A percentile compares a stretch with the other conserved stretches of the same genome.
These are phyloP conservation scores for Macroteleia sp. DNA, from an alignment of 2,888 invertebrate species.

Conservation along the genomic window DNA sequence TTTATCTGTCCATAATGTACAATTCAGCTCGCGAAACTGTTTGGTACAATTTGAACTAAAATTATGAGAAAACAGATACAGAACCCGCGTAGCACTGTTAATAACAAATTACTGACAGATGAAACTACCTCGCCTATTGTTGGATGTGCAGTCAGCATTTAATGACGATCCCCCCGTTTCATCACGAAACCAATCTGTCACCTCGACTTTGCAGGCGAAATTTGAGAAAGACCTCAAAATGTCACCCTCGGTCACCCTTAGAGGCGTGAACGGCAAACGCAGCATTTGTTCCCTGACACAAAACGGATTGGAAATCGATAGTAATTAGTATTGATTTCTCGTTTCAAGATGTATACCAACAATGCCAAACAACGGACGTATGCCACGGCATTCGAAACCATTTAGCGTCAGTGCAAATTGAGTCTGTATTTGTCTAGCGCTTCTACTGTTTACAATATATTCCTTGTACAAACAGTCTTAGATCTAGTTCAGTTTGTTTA, in stretches of 20 bases:
- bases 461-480: conserved; percentile 11
- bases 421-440: neutral
- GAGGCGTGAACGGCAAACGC: conserved; percentile 36
- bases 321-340: conserved; percentile 45
- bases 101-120: conserved; percentile 64
- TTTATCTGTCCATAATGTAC: too few relatives aligned
- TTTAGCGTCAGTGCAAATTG: conserved; percentile 13
- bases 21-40: too few relatives aligned
- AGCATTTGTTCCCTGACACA: neutral
- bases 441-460: conserved; percentile 2
- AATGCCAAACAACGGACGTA: conserved; percentile 10
- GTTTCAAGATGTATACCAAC: conserved; percentile 22
- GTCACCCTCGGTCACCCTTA: conserved; percentile 17
- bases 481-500: conserved; percentile 29
- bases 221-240: conserved; percentile 51
- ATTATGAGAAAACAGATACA: neutral
- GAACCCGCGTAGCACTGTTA: neutral
- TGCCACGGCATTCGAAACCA: conserved; percentile 14
- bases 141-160: conserved; percentile 50
- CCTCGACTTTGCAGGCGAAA: conserved; percentile 65
- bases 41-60: too few relatives aligned
- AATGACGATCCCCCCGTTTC: conserved; percentile 63
- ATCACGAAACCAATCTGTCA: conserved; percentile 76
- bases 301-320: conserved; percentile 49
- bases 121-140: conserved; percentile 57